Evolutionary conservation across 2,113 vertebrate species (phyloP), one percentile per base, ranked within the genome.

Genomic region (Brevimyrus niger): DNA sequence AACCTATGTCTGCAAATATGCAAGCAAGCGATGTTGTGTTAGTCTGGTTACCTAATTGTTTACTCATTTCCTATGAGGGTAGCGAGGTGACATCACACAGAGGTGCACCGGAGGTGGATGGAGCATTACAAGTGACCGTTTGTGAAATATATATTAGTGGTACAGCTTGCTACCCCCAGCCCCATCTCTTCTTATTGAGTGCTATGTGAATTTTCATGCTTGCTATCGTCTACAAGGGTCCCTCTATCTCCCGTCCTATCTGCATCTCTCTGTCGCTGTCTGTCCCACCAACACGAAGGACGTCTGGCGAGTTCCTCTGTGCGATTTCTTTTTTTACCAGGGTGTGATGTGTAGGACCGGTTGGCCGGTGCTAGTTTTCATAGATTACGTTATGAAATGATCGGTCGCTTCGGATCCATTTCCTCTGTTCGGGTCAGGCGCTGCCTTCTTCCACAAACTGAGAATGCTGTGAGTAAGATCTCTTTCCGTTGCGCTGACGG

Each of bases 1-100:
- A 17, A 80, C 31, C 73, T 19, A 35, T 80, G 42, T 42, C 35
- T 80, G 73, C 73, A 19, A 80, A 80, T 80, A 80, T 80, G 73
- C 73, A 80, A 80, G 73, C 73, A 27, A 80, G 73, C 5, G 38
- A 19, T 42, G 35, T 76, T 38, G 69, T 19, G 73, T 80, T 80
- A 80, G 73, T 80, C 73, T 80, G 73, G 73, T 80, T 80, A 80
- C 73, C 73, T 80, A 80, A 80, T 80, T 80, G 73, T 80, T 42
- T 80, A 38, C 35, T 80, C 31, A 38, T 80, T 80, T 80, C 73
- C 73, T 80, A 38, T 80, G 73, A 80, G 73, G 73, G 7, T 80
- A 80, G 15, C 35, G 19, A 80, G 35, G 31, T 80, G 73, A 80
- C 73, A 42, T 80, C 73, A 80, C 73, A 17, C 35, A 42, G 35